phyloP scores from a whole-genome alignment of 2,797 vertebrate genomes.

The Anisognathus igniventris region DNA sequence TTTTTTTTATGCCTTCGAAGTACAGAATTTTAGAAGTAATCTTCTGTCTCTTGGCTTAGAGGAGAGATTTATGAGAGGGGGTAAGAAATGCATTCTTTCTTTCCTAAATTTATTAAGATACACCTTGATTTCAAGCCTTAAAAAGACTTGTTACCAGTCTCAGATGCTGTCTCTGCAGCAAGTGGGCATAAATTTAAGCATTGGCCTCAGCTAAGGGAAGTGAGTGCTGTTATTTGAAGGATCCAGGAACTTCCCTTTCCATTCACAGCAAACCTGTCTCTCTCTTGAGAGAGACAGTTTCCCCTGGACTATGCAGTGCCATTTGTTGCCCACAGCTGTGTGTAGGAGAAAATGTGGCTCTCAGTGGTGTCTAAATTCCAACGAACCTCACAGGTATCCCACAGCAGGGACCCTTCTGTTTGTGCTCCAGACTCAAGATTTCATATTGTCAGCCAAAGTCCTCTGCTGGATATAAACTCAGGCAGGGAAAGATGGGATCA shows the following conservation, averaged over 20 bases:
- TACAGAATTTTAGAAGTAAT: neutral
- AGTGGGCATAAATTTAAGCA: neutral
- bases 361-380: neutral
- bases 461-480: neutral
- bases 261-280: neutral
- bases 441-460: neutral
- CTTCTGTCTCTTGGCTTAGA: neutral
- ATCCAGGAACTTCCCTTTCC: neutral
- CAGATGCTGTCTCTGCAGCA: neutral
- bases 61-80: neutral
- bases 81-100: neutral
- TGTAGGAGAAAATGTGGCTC: neutral
- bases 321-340: rapidly evolving
- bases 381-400: neutral
- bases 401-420: neutral
- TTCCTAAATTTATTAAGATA: neutral
- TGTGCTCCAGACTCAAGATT: neutral
- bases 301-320: neutral
- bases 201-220: neutral
- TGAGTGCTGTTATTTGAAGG: neutral
- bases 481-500: neutral
- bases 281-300: neutral
- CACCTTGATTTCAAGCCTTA: neutral
- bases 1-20: neutral
- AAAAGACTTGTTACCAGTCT: neutral